Evolutionary conservation across 2,113 vertebrate genomes (phyloP).

Genomic region (Bubo blakistoni): DNA sequence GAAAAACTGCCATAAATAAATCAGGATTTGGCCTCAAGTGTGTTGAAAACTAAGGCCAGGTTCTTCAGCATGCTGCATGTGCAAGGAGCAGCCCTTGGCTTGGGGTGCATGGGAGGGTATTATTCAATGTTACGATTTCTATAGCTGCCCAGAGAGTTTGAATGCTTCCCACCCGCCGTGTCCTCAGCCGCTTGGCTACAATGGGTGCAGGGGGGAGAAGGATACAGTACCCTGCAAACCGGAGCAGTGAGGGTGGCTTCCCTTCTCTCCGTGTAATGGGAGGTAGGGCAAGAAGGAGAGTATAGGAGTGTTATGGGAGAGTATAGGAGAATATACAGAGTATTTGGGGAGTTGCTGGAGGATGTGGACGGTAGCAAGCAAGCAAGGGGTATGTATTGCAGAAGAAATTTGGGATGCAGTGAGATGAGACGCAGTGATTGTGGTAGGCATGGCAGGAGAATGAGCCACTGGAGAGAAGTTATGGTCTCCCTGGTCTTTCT

Average conservation of each 20-base stretch:
- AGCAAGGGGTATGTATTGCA: neutral
- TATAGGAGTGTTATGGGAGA: too few relatives aligned
- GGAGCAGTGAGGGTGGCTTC: neutral
- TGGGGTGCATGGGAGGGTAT: neutral
- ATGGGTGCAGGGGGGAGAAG: neutral
- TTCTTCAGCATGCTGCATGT: neutral
- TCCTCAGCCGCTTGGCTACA: rapidly evolving
- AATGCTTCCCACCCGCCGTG: neutral
- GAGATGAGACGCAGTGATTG: neutral
- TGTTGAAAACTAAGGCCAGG: neutral
- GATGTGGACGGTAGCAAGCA: neutral
- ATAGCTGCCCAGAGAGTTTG: neutral
- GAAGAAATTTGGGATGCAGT: neutral
- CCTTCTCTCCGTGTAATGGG: neutral
- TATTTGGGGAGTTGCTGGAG: neutral
- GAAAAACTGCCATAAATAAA: conserved; percentile 16
- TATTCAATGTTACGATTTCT: neutral
- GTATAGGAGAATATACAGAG: neutral
- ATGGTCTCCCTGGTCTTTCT: neutral
- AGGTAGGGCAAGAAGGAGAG: neutral
- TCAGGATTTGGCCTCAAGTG: neutral
- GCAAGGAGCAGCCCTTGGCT: neutral
- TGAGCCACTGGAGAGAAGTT: neutral
- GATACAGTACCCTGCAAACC: neutral
- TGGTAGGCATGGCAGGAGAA: neutral